A percentile compares a stretch with the other conserved stretches of the same genome.
phyloP scores from a whole-genome alignment of 1,140 invertebrate genomes.

The Diabrotica virgifera region DNA sequence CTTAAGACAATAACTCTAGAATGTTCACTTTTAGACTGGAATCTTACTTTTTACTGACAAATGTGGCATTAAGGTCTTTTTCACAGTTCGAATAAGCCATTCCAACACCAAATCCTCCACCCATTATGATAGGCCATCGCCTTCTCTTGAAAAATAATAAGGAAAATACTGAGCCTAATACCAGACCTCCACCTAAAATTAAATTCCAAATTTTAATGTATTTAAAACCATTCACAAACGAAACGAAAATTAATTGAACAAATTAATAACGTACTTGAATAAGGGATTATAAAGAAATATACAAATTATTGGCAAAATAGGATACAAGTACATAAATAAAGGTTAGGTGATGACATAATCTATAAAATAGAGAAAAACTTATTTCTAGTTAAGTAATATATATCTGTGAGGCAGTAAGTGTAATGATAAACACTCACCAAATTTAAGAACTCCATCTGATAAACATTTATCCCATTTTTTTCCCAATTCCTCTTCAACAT shows the following conservation, averaged over 20 bases:
- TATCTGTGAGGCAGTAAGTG: background rate
- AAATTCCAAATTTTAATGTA: slow-evolving; percentile 2
- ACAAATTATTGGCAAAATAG: background rate
- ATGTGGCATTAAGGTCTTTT: slow-evolving; percentile 56
- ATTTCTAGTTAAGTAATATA: background rate
- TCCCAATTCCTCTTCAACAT: slow-evolving; percentile 55
- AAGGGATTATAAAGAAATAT: background rate
- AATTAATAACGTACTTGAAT: too few species aligned
- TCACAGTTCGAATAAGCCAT: slow-evolving; percentile 76
- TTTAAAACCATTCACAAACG: background rate
- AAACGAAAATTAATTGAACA: too few species aligned
- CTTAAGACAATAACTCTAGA: background rate
- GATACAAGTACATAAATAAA: slow-evolving; percentile 4
- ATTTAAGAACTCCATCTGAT: slow-evolving; percentile 61
- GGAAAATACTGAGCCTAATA: slow-evolving; percentile 65
- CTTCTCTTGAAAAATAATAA: slow-evolving; percentile 66
- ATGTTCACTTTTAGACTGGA: too few species aligned
- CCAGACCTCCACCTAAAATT: slow-evolving; percentile 61
- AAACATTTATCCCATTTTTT: slow-evolving; percentile 60
- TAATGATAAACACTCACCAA: slow-evolving; percentile 49
- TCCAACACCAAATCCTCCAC: slow-evolving; percentile 71
- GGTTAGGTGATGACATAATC: slow-evolving; percentile 36
- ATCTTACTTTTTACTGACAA: too few species aligned
- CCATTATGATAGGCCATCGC: slow-evolving; percentile 68
- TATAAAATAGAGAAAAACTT: background rate